Evolutionary conservation across 2,888 invertebrate species (phyloP).

Genomic region (Lasioglossum vierecki): DNA sequence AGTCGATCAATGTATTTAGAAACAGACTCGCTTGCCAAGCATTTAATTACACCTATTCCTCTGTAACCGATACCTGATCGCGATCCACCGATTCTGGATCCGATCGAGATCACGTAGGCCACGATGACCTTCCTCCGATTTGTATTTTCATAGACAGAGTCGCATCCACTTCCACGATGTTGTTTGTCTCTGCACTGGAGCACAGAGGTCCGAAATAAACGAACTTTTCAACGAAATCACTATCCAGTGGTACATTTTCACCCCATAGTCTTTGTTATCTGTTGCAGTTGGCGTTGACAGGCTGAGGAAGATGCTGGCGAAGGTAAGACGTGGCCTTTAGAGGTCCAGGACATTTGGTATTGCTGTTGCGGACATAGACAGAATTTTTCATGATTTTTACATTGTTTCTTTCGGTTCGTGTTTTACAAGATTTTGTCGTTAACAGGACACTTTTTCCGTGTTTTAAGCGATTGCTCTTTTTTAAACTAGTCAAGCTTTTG

Average conservation of each 20-base stretch:
- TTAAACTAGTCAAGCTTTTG: too few species aligned
- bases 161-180: slow-evolving; percentile 35
- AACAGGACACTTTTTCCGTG: not conserved
- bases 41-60: slow-evolving; percentile 51
- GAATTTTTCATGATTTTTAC: not conserved
- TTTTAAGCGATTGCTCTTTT: too few species aligned
- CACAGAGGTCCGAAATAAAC: slow-evolving; percentile 70
- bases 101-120: not conserved
- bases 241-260: not conserved
- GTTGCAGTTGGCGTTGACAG: not conserved
- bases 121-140: slow-evolving; percentile 14
- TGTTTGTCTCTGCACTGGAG: slow-evolving; percentile 52
- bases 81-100: slow-evolving; percentile 5
- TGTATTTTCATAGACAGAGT: not conserved
- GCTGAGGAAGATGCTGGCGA: not conserved
- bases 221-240: slow-evolving; percentile 66
- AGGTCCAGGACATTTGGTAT: not conserved
- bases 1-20: slow-evolving; percentile 51
- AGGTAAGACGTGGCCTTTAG: not conserved
- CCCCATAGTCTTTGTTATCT: not conserved
- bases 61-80: slow-evolving; percentile 10
- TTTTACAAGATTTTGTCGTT: not conserved
- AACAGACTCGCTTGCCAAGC: slow-evolving; percentile 72
- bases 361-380: not conserved
- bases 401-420: not conserved